Base-by-base conservation (phyloP, 2,888 invertebrate genomes). In the Ochropleura plecta region DNA sequence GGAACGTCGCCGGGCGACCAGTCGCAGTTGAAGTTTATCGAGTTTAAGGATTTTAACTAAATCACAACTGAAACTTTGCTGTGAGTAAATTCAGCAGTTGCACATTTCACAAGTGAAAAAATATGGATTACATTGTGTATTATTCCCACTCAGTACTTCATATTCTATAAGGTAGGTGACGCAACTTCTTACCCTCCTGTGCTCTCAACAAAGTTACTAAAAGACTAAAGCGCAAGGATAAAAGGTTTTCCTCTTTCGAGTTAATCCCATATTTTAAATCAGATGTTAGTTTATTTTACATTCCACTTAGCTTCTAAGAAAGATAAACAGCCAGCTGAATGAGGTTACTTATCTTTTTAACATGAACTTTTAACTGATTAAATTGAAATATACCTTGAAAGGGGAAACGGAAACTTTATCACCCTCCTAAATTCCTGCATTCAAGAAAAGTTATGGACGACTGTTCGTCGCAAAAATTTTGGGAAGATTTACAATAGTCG, bases 401-500 rank as follows among this genome's bases (percentile, higher is more conserved):
- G 74, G 74, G 72, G 75, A 73, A 83, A 69, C 40, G 71, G 42
- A 48, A 78, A 79, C 70, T 81, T 84, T 76, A 81, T 69, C 74
- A 63, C 77, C 76, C 76, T 81, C 76, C 64, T 75, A 79, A 85
- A 81, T 70, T 78, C 66, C 14, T 72, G 70, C 75, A 67, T 81
- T 85, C 76, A 76, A 65, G 70, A 77, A 81, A 84, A 82, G 78
- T 82, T 81, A 85, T 87, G 76, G 69, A 69, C 55, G 57, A 83
- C 65, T 66, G 73, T 76, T 80, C 70, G 55, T 74, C 76, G 82
- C 74, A 82, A 87, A 83, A 90, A 90, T 89, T 90, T 91, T 90
- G 88, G 88, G 90, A 91, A 93, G 93, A 94, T 94, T 94, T 94
- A 94, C 93, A 94, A 93, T 93, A 92, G 94, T 91, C 89, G 89